Base-by-base conservation (phyloP, 2,797 vertebrate species). In the Platalea minor region DNA sequence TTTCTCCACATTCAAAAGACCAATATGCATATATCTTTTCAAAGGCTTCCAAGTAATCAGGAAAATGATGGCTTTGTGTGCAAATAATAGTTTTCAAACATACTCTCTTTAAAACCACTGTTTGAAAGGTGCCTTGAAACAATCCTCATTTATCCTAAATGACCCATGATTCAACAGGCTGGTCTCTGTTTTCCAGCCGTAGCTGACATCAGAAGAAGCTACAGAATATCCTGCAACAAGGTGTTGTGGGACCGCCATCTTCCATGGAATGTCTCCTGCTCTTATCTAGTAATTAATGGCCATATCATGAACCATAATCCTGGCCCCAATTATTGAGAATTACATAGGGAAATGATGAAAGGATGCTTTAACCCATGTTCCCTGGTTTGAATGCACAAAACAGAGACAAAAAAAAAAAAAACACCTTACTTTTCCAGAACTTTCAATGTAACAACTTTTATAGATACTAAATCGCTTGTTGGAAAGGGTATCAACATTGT, bases 341-440 rank as follows among this genome's bases (percentile, higher is more conserved):
- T 59, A 80, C 86, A 37, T 6, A 60, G 5, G 4, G 7, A 75
- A 81, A 68, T 60, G 54, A 12, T 75, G 16, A 88, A 88, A 93
- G 41, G 14, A 39, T 61, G 17, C 1, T 89, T 29, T 53, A 64
- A 63, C 9, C 29, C 56, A 54, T 39, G 25, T 50, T 61, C 24
- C 17, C 23, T 54, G 4, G 2, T 80, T 87, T 81, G 35, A 64
- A 78, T 33, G 13, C 9, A 56, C 19, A 16, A 65, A 86, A 33
- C 6, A 72, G 21, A 45, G 11, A 70, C 19, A 23, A 56, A 57
- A 41, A 35, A 17, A 12, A 0, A 0, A 23, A 13, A 1, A 8
- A 41, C 39, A 1, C 17, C 15, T 33, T 60, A 20, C 5, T 78
- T 80, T 82, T 64, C n/a, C 18, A 57, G 51, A 77, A 51, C 24